Conservation (phyloP, 2,797 vertebrate genomes). For the Tapirus indicus region DNA sequence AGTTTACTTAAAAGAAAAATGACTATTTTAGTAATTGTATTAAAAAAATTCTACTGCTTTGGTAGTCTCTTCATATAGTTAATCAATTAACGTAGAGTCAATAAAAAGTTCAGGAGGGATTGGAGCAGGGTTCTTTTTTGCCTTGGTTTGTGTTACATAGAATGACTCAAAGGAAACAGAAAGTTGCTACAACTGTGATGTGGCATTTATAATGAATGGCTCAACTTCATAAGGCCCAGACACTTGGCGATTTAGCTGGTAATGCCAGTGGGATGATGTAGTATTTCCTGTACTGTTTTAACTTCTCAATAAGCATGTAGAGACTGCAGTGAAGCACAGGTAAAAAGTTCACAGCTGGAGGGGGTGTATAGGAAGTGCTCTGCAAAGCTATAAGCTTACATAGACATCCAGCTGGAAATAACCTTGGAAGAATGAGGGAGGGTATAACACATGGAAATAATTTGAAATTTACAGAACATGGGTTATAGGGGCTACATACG, state of each 20-base stretch:
- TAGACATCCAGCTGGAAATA: conserved; percentile 57
- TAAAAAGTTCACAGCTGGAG: conserved; percentile 77
- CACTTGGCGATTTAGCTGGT: conserved; percentile 21
- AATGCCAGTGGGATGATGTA: conserved; percentile 71
- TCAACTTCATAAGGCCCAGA: conserved; percentile 3
- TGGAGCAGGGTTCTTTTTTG: not conserved
- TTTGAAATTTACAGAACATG: conserved; percentile 62
- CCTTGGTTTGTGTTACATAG: conserved; percentile 66
- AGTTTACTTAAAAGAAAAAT: not conserved
- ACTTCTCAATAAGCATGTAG: conserved; percentile 61
- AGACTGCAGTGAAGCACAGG: conserved; percentile 36
- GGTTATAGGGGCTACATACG: conserved; percentile 11
- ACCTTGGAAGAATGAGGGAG: not conserved
- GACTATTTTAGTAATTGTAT: not conserved
- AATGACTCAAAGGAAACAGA: conserved; percentile 83
- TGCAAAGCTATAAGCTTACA: conserved; percentile 37
- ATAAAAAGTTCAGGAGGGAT: not conserved
- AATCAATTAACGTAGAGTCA: conserved; percentile 9
- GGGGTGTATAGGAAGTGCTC: not conserved
- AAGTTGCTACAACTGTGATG: conserved; percentile 77
- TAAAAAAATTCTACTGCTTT: not conserved
- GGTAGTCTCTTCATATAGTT: not conserved
- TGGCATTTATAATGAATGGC: conserved; percentile 64
- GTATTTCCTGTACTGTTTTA: conserved; percentile 69
- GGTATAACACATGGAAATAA: conserved; percentile 63